Evolutionary conservation across 2,888 invertebrate species (phyloP), one percentile per base, ranked within the genome.

Genomic region (Pandemis heparana): DNA sequence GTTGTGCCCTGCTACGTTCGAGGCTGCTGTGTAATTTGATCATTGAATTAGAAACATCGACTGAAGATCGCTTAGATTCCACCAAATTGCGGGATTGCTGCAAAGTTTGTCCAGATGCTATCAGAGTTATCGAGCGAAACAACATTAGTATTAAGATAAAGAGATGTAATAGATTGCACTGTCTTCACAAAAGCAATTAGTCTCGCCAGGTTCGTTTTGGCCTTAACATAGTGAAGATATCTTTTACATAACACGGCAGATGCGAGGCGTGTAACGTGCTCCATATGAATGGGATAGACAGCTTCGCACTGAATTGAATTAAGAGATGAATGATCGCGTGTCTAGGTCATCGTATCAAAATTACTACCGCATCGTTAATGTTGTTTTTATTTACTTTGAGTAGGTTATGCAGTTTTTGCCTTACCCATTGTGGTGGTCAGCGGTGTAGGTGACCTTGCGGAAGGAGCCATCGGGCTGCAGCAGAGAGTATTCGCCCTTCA

Each of bases 361-460:
- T 75, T 68, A 71, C 61, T 59, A 71, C 72, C 76, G 71, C 56
- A 75, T 72, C 70, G 38, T 56, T 32, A n/a, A n/a, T 16, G 46
- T 46, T 23, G 23, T 59, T 53, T 48, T 68, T 9, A 38, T 48
- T 59, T 71, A 16, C 6, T 1, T 56, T 9, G 48, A 9, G 16
- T 39, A 62, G 5, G 43, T 62, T 61, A 23, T 43, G 43, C 41
- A 18, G 18, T 12, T 46, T 46, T 39, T 48, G 48, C 68, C 83
- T 90, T 92, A 95, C 91, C 95, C 95, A 74, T 90, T 94, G 82
- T 95, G 95, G 64, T 94, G 87, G 60, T 95, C 95, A 81, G 95
- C 95, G 73, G 94, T 92, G 86, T 95, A 95, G 78, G 95, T 94
- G 5, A 95, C 95, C 71, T 89, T 95, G 77, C 95, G 93, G 76